Base-by-base conservation (phyloP, 2,888 invertebrate genomes). In the Petrophora chlorosata region DNA sequence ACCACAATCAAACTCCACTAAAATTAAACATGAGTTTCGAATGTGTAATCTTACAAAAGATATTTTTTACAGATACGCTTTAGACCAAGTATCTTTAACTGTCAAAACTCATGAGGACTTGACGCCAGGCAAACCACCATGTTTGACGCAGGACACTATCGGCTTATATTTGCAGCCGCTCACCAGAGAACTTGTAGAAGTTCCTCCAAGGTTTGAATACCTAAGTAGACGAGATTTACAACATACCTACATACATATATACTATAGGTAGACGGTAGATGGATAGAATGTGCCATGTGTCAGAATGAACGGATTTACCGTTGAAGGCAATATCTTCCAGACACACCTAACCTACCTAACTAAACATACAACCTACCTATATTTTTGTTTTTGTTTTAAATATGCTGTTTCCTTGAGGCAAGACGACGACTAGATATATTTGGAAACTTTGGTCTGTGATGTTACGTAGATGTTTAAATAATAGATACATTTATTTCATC, bases 111-210 rank as follows among this genome's bases (percentile, higher is more conserved):
- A 85, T 29, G 84, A 90, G 49, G 76, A 78, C 30, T 68, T 91
- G 47, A 83, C 82, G 0, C 92, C 92, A 0, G 73, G 73, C 3
- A 72, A 72, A 9, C 73, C 85, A 0, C 91, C 92, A 3, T 68
- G 84, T 36, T 72, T 91, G 10, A 92, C 92, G 0, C 92, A 92
- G 59, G 62, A 69, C 15, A 80, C 82, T 2, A 59, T 92, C 23
- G 91, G 80, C 10, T 79, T 82, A 59, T 91, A 72, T 56, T 75
- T 90, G 26, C 76, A 75, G 44, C 92, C 92, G 0, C 63, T 92
- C 5, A 86, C 85, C 3, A 73, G 71, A 41, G 79, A 82, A 50
- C 63, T 89, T 3, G 67, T 61, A 1, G 82, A 79, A 66, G 62
- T 77, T 9, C 82, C 86, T 23, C 82, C 82, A 32, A 78, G 72